Base-by-base conservation (phyloP, 2,888 invertebrate genomes). In the Zygogramma bicolorata region DNA sequence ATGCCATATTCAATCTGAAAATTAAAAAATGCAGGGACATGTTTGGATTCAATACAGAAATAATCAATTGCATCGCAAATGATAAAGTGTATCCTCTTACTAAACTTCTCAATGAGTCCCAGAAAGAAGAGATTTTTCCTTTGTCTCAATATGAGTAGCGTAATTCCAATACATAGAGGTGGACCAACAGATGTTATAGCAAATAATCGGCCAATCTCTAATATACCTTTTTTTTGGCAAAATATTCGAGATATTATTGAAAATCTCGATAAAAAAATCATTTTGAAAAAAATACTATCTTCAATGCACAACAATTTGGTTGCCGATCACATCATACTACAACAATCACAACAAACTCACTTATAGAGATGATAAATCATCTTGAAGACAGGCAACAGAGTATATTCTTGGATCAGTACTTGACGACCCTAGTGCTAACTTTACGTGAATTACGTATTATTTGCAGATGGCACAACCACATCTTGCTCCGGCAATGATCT, bases 1-100 rank as follows among this genome's bases (percentile, higher is more conserved):
- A 58, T 58, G 58, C 29, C 58, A 58, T 58, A 58, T 58, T 58
- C 13, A 27, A 13, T 6, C 29, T 58, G 29, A 58, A 58, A 58
- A 58, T 29, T 29, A 58, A 58, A 58, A 10, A 58, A 29, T 29
- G 29, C n/a, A 58, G 29, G 58, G 58, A 58, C 31, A 31, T 58
- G 29, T 58, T 29, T 58, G 58, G 58, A 29, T 58, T 58, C 58
- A 58, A 58, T 58, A 58, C 58, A 27, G 29, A 58, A 58, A 58
- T 58, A 29, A 58, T 58, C 58, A 58, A 58, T 29, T 58, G 58
- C 29, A 58, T 58, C 10, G 58, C 58, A 29, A 27, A 58, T 58
- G 58, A 29, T 29, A 58, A 29, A 58, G 58, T 58, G 58, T 58
- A 58, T 29, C 58, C 58, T 10, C 58, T 58, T 25, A 58, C 29